Conservation (phyloP, 2,797 vertebrate genomes). For the Melanitta fusca region DNA sequence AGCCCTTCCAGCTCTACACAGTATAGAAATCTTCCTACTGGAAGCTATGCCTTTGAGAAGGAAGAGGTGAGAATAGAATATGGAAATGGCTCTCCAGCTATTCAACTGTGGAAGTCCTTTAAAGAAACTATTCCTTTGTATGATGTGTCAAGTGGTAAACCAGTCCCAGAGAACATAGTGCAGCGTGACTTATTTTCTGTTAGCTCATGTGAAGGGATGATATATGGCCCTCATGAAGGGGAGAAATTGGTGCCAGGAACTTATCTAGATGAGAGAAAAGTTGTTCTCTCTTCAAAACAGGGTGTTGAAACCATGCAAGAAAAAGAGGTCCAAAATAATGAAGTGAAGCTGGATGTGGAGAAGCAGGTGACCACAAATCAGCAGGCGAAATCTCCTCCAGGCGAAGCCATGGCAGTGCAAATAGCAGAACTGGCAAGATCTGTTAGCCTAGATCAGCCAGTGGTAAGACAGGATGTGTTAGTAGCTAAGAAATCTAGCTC, state of each 20-base stretch:
- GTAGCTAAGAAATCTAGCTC: constrained; percentile 46
- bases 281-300: constrained; percentile 11
- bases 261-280: constrained; percentile 63
- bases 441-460: constrained; percentile 15
- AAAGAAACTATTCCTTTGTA: constrained; percentile 76
- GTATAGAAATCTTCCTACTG: constrained; percentile 58
- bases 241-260: constrained; percentile 51
- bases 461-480: constrained; percentile 13
- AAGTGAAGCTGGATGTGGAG: constrained; percentile 33
- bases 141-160: constrained; percentile 65
- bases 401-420: constrained; percentile 49
- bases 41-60: constrained; percentile 75
- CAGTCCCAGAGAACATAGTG: constrained; percentile 60
- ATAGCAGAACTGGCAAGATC: constrained; percentile 29
- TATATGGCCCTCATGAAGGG: constrained; percentile 51
- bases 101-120: constrained; percentile 77
- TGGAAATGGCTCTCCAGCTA: constrained; percentile 70
- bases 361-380: constrained; percentile 9
- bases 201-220: constrained; percentile 64
- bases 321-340: constrained; percentile 34
- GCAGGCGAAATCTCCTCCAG: neutral
- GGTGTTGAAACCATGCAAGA: constrained; percentile 28
- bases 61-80: constrained; percentile 76
- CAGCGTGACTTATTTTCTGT: constrained; percentile 58
- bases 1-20: constrained; percentile 43